A percentile compares a stretch with the other conserved stretches of the same genome.
Conservation (phyloP, 2,888 invertebrate species). For the Zaprionus bogoriensis region DNA sequence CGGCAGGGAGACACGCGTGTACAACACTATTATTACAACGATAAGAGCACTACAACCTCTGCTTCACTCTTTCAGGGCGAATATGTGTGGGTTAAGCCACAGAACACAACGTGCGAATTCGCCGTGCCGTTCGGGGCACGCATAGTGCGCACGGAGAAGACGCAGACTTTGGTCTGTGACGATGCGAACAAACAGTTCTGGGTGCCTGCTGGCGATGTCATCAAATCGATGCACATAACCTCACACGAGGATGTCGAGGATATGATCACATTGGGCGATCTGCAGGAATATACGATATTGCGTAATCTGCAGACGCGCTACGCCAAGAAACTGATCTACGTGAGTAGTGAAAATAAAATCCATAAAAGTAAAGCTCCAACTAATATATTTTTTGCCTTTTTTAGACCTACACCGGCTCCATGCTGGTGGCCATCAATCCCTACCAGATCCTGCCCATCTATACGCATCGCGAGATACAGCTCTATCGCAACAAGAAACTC, state of each 20-base stretch:
- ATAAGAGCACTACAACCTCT: constrained; percentile 17
- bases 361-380: too few relatives aligned
- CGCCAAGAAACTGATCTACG: constrained; percentile 94
- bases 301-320: constrained; percentile 95
- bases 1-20: constrained; percentile 41
- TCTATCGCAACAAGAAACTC: constrained; percentile 91
- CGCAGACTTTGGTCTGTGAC: constrained; percentile 90
- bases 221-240: constrained; percentile 89
- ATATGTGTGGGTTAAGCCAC: constrained; percentile 94
- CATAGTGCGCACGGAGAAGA: constrained; percentile 90
- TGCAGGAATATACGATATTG: constrained; percentile 96
- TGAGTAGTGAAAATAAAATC: constrained; percentile 84
- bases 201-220: constrained; percentile 85
- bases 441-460: constrained; percentile 98
- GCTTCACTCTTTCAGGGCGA: constrained; percentile 86
- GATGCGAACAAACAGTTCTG: constrained; percentile 91
- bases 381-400: neutral
- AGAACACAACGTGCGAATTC: constrained; percentile 87
- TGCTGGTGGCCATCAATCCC: constrained; percentile 97
- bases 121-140: constrained; percentile 93
- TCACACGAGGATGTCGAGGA: constrained; percentile 94
- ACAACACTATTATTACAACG: constrained; percentile 23
- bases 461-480: constrained; percentile 92
- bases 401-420: constrained; percentile 97
- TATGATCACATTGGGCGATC: constrained; percentile 96